Conservation (phyloP, 2,113 vertebrate species). For the Pseudorectes ferrugineus region DNA sequence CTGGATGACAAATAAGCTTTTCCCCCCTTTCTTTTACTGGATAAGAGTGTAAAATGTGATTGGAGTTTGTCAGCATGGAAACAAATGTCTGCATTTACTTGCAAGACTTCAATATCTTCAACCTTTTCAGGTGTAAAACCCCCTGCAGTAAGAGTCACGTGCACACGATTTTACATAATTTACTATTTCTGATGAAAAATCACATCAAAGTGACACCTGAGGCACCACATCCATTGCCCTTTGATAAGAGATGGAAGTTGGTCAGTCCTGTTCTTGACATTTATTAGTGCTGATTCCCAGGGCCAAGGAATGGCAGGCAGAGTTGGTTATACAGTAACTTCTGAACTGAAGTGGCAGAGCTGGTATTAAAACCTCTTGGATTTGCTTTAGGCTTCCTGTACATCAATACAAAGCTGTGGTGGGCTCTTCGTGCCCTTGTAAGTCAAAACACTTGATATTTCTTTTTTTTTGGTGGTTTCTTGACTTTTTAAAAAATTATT, state of each 20-base stretch:
- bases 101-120: not conserved
- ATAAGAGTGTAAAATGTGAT: not conserved
- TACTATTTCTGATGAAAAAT: not conserved
- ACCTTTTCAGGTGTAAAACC: not conserved
- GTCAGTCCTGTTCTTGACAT: not conserved
- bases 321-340: not conserved
- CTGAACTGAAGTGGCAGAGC: not conserved
- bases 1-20: not conserved
- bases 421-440: not conserved
- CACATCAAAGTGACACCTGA: not conserved
- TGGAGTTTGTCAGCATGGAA: not conserved
- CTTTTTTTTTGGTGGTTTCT: not conserved
- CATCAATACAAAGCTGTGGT: not conserved
- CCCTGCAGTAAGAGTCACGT: not conserved
- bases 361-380: not conserved
- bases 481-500: accelerated
- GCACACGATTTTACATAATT: not conserved
- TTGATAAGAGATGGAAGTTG: not conserved
- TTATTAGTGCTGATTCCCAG: not conserved
- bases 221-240: not conserved
- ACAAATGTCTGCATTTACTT: not conserved
- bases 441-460: not conserved
- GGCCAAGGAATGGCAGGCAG: not conserved
- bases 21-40: not conserved
- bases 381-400: not conserved